Evolutionary conservation across 2,797 vertebrate genomes (phyloP), one percentile per base, ranked within the genome.

Genomic region (Chelon labrosus): DNA sequence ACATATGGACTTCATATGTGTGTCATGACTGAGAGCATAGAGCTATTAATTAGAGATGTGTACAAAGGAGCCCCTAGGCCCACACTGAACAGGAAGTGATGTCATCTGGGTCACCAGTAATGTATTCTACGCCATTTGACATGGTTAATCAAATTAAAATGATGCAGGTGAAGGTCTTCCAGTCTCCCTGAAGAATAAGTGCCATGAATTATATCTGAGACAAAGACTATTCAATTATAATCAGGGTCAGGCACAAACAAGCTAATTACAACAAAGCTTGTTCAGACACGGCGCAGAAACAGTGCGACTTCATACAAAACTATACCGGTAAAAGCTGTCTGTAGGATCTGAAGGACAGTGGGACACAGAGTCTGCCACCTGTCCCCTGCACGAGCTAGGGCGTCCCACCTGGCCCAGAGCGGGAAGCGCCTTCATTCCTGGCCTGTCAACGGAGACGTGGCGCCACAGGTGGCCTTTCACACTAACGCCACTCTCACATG

Each of bases 391-490:
- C 49, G 20, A 42, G n/a, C 50, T 61, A 56, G 70, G 82, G 81
- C 39, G 44, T 82, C 84, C 85, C 87, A 89, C 86, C 87, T 91
- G 84, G 73, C 71, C 71, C 17, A 25, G 19, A 67, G 22, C 10
- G 19, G 62, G 60, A 50, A 19, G 37, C 64, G 57, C 25, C 22
- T 53, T 82, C 42, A 75, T 77, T 83, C 71, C 73, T 42, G 31
- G 63, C 82, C 81, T 89, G 85, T 89, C 90, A 91, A 56, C 37
- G 25, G 78, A 87, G 89, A 92, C 85, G 70, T 31, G 38, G 63
- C 10, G 72, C 63, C 90, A 92, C 92, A 92, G 87, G 87, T 92
- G 90, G 81, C 74, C 50, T 58, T 70, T 73, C 67, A 68, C 75
- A 73, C 25, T 8, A 3, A 72, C 65, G 65, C 61, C 75, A 69